Evolutionary conservation across 2,888 invertebrate genomes (phyloP).

Genomic region (Mallateleia sp.): DNA sequence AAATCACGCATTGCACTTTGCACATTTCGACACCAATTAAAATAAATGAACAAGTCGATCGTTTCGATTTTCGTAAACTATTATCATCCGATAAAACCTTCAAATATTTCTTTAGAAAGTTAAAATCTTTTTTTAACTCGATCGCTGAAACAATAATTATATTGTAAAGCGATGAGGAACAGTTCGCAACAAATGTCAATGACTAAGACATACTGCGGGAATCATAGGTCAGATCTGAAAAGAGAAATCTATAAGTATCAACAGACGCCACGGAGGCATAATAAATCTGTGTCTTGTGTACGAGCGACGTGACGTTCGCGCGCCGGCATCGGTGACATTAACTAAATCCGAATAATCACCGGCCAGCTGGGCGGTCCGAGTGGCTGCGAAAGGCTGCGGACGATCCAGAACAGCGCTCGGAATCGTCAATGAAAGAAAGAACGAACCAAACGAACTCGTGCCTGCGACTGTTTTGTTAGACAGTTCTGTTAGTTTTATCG

Average conservation of each 20-base stretch:
- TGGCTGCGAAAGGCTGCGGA: constrained; percentile 79
- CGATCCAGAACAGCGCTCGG: constrained; percentile 82
- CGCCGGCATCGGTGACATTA: constrained; percentile 83
- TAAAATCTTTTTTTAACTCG: constrained; percentile 18
- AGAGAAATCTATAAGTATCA: constrained; percentile 60
- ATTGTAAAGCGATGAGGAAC: constrained; percentile 63
- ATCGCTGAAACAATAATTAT: constrained; percentile 60
- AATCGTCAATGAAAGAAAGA: constrained; percentile 36
- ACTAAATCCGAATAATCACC: constrained; percentile 88
- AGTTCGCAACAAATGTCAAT: constrained; percentile 68
- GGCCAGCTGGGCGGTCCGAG: constrained; percentile 83
- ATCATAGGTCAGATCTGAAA: constrained; percentile 66
- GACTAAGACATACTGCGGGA: constrained; percentile 60
- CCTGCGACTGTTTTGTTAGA: constrained; percentile 29
- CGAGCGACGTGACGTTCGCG: constrained; percentile 81
- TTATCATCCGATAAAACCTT: constrained; percentile 21
- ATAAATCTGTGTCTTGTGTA: constrained; percentile 55
- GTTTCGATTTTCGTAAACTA: constrained; percentile 19
- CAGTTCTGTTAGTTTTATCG: constrained; percentile 19
- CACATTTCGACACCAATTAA: constrained; percentile 7
- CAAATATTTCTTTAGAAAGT: constrained; percentile 54
- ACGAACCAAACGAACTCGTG: constrained; percentile 42
- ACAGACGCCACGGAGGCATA: constrained; percentile 37
- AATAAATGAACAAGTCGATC: constrained; percentile 1
- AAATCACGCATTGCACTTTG: constrained; percentile 9